Percentiles rank a stretch among this genome's conserved stretches.
Conservation (phyloP, 2,888 invertebrate genomes). For the Drosophila niveifrons region DNA sequence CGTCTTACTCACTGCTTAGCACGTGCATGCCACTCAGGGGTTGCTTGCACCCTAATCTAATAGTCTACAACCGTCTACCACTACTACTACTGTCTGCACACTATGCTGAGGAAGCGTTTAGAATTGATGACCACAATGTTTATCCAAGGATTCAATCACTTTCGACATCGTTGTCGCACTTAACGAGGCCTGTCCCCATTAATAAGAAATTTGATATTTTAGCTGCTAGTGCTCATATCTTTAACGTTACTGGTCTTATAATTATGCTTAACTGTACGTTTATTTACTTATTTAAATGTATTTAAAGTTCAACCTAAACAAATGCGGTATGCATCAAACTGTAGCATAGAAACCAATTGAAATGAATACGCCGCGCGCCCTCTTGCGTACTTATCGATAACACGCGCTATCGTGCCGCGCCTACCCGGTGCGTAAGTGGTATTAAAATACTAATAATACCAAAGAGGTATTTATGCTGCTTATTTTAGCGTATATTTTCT, state of each 20-base stretch:
- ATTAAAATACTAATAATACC: background rate
- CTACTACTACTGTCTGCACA: conserved; percentile 17
- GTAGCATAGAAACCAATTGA: background rate
- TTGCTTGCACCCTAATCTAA: conserved; percentile 35
- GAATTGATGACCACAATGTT: conserved; percentile 49
- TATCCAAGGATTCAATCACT: conserved; percentile 40
- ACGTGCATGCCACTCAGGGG: conserved; percentile 35
- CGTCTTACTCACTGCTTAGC: conserved; percentile 11
- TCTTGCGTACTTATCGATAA: background rate
- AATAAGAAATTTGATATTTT: conserved; percentile 40
- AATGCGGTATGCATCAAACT: background rate
- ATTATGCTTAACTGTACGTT: conserved; percentile 5
- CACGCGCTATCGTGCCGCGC: background rate
- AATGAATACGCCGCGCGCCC: background rate
- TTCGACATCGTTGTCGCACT: conserved; percentile 31
- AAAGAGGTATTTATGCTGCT: background rate
- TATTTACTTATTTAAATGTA: background rate
- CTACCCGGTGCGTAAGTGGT: background rate
- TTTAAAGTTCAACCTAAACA: background rate
- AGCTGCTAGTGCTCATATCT: background rate
- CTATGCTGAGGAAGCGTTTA: conserved; percentile 28
- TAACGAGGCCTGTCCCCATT: conserved; percentile 32
- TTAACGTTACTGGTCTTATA: background rate
- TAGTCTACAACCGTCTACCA: background rate
- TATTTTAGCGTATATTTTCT: background rate